Conservation (phyloP, 2,113 vertebrate species). For the Epinephelus lanceolatus region DNA sequence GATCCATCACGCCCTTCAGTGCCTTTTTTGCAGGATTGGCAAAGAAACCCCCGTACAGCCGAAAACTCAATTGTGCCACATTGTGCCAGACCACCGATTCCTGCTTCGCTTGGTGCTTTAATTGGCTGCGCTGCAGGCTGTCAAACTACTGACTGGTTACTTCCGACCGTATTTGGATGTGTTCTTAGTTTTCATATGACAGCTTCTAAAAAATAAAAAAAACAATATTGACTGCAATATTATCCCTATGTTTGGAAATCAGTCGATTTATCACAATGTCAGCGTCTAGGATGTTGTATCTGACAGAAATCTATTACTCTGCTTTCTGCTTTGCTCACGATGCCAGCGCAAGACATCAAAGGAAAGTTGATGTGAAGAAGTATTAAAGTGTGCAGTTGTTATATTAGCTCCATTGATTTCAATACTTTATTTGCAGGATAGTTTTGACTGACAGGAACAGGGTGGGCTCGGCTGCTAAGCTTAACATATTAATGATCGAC, state of each 20-base stretch:
- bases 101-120: conserved; percentile 71
- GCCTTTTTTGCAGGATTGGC: conserved; percentile 41
- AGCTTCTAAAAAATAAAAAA: conserved; percentile 32
- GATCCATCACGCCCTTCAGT: conserved; percentile 76
- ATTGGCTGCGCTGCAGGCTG: conserved; percentile 75
- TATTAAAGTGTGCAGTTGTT: not conserved
- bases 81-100: conserved; percentile 66
- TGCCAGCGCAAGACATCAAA: not conserved
- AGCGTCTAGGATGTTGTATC: not conserved
- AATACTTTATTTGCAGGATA: not conserved
- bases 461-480: not conserved
- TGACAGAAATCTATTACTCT: conserved; percentile 3
- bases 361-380: not conserved
- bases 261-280: conserved; percentile 32
- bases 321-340: not conserved
- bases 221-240: conserved; percentile 30
- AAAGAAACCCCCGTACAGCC: conserved; percentile 57
- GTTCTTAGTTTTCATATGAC: conserved; percentile 56
- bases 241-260: conserved; percentile 24
- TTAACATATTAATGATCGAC: conserved; percentile 9
- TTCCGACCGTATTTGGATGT: conserved; percentile 61
- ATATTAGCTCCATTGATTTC: not conserved
- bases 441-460: conserved; percentile 12
- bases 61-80: conserved; percentile 63
- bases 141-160: conserved; percentile 68